These are phyloP conservation scores for Lagorchestes hirsutus DNA, from an alignment of 2,797 vertebrate species.

Conservation along the genomic window DNA sequence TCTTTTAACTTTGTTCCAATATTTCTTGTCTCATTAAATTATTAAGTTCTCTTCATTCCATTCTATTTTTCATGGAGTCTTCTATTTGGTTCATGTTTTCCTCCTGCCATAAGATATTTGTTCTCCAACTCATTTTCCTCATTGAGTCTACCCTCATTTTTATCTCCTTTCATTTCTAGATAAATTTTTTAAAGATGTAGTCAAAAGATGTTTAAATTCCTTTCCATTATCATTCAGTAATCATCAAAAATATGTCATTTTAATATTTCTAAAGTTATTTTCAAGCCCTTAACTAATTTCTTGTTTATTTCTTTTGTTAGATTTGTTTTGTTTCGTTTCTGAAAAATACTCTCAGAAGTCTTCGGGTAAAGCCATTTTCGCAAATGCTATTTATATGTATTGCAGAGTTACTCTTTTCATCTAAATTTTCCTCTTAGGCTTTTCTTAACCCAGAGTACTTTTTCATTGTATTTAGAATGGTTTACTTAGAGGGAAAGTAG, in stretches of 20 bases:
- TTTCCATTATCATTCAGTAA: neutral
- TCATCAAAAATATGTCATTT: neutral
- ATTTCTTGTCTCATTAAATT: neutral
- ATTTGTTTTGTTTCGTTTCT: neutral
- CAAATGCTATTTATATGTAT: neutral
- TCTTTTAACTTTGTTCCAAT: neutral
- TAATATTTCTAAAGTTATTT: neutral
- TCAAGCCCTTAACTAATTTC: neutral
- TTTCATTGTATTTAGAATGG: neutral
- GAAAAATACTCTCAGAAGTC: neutral
- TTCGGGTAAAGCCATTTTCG: neutral
- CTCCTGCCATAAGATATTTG: neutral
- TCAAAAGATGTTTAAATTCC: neutral
- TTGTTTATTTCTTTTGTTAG: neutral
- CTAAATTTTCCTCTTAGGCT: neutral
- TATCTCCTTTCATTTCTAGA: neutral
- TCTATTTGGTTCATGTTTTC: neutral
- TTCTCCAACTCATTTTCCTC: neutral
- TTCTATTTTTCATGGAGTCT: neutral
- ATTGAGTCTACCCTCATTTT: neutral
- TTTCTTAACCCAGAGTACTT: neutral
- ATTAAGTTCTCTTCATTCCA: neutral
- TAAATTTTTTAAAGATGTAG: neutral
- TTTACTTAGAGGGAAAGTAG: neutral
- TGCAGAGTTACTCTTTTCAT: neutral